Evolutionary conservation across 2,113 vertebrate genomes (phyloP).

Genomic region (Tiliqua scincoides): DNA sequence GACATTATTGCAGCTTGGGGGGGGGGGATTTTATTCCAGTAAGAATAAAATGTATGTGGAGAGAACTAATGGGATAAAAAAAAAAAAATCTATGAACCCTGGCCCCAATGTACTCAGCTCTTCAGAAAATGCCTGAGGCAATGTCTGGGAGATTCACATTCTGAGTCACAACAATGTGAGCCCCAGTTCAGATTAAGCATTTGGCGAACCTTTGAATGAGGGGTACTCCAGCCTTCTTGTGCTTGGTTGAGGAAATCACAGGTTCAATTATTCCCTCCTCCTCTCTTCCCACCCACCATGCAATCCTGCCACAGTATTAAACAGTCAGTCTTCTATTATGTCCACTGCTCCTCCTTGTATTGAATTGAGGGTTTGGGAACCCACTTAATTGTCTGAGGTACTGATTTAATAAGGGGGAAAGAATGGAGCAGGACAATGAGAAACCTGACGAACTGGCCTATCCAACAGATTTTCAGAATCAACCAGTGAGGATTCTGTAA

Average conservation of each 20-base stretch:
- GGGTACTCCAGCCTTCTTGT: background rate
- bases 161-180: background rate
- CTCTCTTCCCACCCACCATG: slow-evolving; percentile 28
- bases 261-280: slow-evolving; percentile 55
- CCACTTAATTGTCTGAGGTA: slow-evolving; percentile 68
- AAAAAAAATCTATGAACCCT: background rate
- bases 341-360: slow-evolving; percentile 58
- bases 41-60: background rate
- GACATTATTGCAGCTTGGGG: background rate
- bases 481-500: slow-evolving; percentile 59
- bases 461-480: slow-evolving; percentile 67
- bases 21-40: background rate
- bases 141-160: background rate
- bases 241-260: background rate
- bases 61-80: background rate
- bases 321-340: slow-evolving; percentile 41
- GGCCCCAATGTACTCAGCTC: background rate
- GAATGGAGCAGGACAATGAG: slow-evolving; percentile 71
- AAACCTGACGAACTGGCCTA: slow-evolving; percentile 70
- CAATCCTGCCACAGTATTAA: slow-evolving; percentile 54
- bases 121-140: background rate
- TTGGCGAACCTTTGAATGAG: background rate
- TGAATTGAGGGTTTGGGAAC: slow-evolving; percentile 70
- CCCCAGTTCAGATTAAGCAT: background rate
- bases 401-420: slow-evolving; percentile 69